phyloP scores from a whole-genome alignment of 35 echinoderm and acorn worm genomes.

The Stichopus chloronotus region DNA sequence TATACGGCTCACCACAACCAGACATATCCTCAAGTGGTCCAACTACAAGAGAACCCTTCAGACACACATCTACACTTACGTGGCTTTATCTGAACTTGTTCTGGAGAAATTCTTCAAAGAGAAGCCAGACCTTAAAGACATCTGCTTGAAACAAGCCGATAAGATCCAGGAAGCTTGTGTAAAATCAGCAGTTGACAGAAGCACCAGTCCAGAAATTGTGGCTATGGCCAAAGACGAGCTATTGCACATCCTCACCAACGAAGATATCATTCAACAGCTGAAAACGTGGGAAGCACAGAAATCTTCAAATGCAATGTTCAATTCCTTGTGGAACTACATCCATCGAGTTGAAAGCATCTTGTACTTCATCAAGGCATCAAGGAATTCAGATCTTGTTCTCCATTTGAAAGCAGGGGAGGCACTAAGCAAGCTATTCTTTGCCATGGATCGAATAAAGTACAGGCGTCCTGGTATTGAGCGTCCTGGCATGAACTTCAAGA shows the following conservation, averaged over 20 bases:
- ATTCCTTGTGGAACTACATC: conserved; percentile 23
- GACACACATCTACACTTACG: conserved; percentile 51
- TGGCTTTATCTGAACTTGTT: conserved; percentile 44
- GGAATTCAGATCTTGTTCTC: conserved; percentile 3
- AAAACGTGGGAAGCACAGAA: not conserved
- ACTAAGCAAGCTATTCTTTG: conserved; percentile 51
- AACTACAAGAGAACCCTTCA: no score
- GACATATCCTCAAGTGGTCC: no score
- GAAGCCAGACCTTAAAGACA: no score
- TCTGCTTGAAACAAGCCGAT: no score
- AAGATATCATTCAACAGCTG: not conserved
- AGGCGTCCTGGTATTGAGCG: conserved; percentile 17
- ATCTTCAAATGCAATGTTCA: no score
- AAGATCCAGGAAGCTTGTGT: conserved; percentile 19
- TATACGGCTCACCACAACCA: no score
- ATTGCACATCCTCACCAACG: conserved; percentile 11
- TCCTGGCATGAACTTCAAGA: conserved; percentile 4
- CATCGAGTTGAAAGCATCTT: conserved; percentile 41
- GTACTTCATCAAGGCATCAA: conserved; percentile 21
- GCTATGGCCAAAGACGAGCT: not conserved
- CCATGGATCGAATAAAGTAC: conserved; percentile 58
- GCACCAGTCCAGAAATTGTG: conserved; percentile 4
- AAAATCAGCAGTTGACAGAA: not conserved
- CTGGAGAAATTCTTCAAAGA: conserved; percentile 63
- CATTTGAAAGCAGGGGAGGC: conserved; percentile 13